Conservation (phyloP, 1,140 invertebrate species). For the Solen grandis region DNA sequence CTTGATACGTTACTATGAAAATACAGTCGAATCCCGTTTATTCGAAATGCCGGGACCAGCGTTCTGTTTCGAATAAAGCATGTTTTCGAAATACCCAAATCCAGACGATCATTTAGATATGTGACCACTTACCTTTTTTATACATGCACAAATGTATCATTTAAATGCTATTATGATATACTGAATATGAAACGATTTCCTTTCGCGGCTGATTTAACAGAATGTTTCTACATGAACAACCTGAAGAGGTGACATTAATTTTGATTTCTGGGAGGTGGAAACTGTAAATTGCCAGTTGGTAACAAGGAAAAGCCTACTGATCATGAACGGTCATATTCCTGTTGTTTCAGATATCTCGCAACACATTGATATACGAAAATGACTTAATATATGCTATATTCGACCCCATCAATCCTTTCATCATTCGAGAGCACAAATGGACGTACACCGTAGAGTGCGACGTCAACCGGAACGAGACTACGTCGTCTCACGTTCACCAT, state of each 20-base stretch:
- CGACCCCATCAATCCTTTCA: constrained; percentile 24
- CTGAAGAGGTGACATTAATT: not conserved
- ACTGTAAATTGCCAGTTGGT: no score
- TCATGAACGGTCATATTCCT: not conserved
- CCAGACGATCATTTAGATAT: no score
- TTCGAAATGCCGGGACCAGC: no score
- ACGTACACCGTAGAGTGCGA: constrained; percentile 39
- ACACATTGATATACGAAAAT: constrained; percentile 20
- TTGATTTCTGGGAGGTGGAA: no score
- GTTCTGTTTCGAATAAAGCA: no score
- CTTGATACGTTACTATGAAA: no score
- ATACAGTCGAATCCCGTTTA: no score
- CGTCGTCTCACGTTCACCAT: constrained; percentile 32
- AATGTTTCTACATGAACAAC: not conserved
- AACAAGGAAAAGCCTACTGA: no score
- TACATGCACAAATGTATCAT: no score
- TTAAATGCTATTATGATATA: not conserved
- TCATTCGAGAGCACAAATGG: constrained; percentile 32
- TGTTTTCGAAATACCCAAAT: no score
- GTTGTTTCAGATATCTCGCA: constrained; percentile 17
- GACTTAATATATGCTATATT: constrained; percentile 22
- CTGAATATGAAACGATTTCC: not conserved
- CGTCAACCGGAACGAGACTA: constrained; percentile 6
- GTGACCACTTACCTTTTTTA: no score
- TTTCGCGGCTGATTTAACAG: not conserved